phyloP scores from a whole-genome alignment of 2,797 vertebrate genomes.

The Apodemus agrarius region DNA sequence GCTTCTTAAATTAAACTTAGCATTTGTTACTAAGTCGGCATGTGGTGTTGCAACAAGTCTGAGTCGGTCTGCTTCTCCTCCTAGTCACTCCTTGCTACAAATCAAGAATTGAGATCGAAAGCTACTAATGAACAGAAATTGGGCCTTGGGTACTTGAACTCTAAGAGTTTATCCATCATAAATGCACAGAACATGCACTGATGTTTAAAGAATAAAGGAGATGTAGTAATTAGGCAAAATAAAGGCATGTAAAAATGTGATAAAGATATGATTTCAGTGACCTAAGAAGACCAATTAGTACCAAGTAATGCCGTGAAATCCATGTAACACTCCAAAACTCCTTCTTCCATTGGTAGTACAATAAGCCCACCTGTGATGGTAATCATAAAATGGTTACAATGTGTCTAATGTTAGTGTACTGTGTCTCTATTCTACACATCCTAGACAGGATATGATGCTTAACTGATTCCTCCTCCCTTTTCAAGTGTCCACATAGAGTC shows the following conservation, averaged over 20 bases:
- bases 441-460: not conserved
- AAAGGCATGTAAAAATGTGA: conserved; percentile 8
- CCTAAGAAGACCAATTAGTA: not conserved
- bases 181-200: not conserved
- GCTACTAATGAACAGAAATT: not conserved
- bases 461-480: not conserved
- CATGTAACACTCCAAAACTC: not conserved
- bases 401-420: not conserved
- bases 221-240: not conserved
- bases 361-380: not conserved
- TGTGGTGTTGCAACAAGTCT: not conserved
- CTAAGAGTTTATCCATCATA: not conserved
- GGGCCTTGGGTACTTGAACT: not conserved
- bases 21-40: not conserved
- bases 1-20: not conserved
- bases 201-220: not conserved
- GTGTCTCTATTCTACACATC: not conserved
- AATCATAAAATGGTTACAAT: not conserved
- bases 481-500: not conserved
- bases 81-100: not conserved
- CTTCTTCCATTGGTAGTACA: not conserved
- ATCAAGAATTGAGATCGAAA: not conserved
- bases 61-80: not conserved
- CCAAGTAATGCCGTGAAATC: not conserved
- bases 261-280: not conserved